These are phyloP conservation scores for Dunckerocampus dactyliophorus DNA, from an alignment of 2,113 vertebrate species.

Conservation along the genomic window DNA sequence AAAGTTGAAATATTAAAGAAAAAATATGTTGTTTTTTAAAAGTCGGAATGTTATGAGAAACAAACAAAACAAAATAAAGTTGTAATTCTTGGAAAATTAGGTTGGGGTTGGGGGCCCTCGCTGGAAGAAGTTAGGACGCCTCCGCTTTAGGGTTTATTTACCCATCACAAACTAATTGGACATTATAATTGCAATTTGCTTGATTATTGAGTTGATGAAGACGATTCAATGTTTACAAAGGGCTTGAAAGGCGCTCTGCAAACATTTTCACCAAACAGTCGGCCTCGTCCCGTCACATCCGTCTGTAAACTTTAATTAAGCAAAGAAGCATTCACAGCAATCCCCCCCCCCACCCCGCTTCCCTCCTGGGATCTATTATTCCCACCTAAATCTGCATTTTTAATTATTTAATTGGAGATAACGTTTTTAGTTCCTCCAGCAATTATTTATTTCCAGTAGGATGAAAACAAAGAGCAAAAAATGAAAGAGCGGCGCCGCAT, in stretches of 20 bases:
- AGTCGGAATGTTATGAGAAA: no score
- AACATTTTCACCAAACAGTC: conserved; percentile 69
- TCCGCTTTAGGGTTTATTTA: conserved; percentile 53
- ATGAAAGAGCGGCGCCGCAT: conserved; percentile 29
- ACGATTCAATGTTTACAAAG: conserved; percentile 72
- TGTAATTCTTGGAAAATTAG: no score
- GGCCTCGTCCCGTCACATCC: conserved; percentile 62
- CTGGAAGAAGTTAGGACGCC: no score
- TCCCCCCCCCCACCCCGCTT: conserved; percentile 23
- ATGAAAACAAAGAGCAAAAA: conserved; percentile 37
- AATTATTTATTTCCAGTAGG: conserved; percentile 63
- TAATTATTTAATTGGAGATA: conserved; percentile 75
- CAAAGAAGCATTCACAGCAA: conserved; percentile 57
- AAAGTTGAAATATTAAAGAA: no score
- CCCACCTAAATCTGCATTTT: conserved; percentile 74
- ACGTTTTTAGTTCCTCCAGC: conserved; percentile 58
- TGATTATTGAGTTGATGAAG: conserved; percentile 79
- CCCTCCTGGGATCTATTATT: conserved; percentile 72
- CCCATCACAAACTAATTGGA: conserved; percentile 72
- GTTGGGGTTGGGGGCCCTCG: no score
- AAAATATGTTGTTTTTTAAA: no score
- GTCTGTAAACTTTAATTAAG: conserved; percentile 78
- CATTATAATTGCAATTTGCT: conserved; percentile 72
- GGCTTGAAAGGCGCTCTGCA: conserved; percentile 63
- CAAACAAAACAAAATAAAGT: no score